Evolutionary conservation across 2,888 invertebrate genomes (phyloP).

Genomic region (Tenthredo notha): DNA sequence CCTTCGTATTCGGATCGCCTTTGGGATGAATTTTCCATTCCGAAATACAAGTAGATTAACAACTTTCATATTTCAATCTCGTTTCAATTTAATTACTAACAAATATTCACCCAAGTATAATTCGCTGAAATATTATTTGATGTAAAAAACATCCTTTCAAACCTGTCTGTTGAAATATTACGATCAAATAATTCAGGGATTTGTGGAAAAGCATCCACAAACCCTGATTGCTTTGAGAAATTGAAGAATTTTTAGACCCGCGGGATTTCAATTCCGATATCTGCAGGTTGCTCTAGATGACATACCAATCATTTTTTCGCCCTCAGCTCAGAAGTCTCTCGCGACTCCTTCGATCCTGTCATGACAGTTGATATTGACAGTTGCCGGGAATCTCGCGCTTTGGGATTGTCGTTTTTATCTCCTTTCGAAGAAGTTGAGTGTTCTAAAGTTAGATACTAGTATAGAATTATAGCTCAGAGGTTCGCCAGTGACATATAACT

Average conservation of each 20-base stretch:
- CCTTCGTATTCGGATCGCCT: background rate
- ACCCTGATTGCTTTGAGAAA: background rate
- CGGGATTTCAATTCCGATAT: constrained; percentile 33
- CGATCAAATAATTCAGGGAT: constrained; percentile 22
- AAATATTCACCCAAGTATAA: background rate
- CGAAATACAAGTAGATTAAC: constrained; percentile 13
- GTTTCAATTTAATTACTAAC: background rate
- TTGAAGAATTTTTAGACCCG: constrained; percentile 26
- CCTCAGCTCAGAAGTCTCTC: constrained; percentile 1
- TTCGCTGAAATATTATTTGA: background rate
- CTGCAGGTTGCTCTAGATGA: constrained; percentile 5
- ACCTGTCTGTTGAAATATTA: background rate
- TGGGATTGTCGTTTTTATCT: constrained; percentile 23
- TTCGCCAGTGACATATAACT: constrained; percentile 42
- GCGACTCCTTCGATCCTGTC: background rate
- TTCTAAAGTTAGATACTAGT: constrained; percentile 7
- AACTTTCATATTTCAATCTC: constrained; percentile 4
- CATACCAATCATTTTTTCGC: constrained; percentile 33
- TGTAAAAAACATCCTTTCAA: background rate
- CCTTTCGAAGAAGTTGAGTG: background rate
- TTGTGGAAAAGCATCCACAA: background rate
- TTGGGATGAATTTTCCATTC: constrained; percentile 5
- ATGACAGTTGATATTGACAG: constrained; percentile 38
- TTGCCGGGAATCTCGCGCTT: background rate
- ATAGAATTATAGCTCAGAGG: constrained; percentile 5